Base-by-base conservation (phyloP, 2,888 invertebrate genomes). In the Sphinx pinastri region DNA sequence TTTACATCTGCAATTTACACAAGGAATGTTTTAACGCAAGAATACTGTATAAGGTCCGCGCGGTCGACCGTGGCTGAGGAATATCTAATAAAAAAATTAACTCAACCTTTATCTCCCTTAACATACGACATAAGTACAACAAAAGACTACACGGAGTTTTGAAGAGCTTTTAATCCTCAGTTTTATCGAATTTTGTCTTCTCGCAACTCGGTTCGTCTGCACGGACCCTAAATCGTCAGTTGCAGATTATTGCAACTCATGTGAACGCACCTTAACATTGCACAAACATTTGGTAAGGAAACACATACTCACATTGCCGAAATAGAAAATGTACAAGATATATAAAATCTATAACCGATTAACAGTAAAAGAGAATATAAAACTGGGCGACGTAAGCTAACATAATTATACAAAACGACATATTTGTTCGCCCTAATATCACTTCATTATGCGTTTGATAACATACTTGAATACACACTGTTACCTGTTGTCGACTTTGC, bases 351-450 rank as follows among this genome's bases (percentile, higher is more conserved):
- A 63, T 63, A 63, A 63, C 63, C 7, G 49, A 63, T 63, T 63
- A 63, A 63, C 63, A 63, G 49, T 49, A 63, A 63, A 60, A 60
- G 47, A 47, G 19, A 47, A 63, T 63, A 63, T 47, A 63, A 63
- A 63, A 63, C 63, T 49, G 63, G 63, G 63, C 49, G 63, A 47
- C 13, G 45, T 60, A 63, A 63, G 63, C 63, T 63, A 63, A 87
- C 82, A 88, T 83, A 82, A 78, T 83, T 84, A 87, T 86, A 87
- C 83, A 87, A 80, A 81, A 85, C 78, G 84, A 88, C 71, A 60
- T 60, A 63, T 63, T 73, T 74, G 73, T 68, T 77, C 70, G 63
- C 70, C 60, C 63, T 19, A 5, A 47, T 63, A 63, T 71, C 73
- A 74, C 71, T 74, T 71, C 74, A 72, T 72, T 70, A 71, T 70